Percentiles rank a stretch among this genome's conserved stretches.
These are phyloP conservation scores for Brachionus calyciflorus DNA, from an alignment of 1,140 invertebrate genomes.

Conservation along the genomic window DNA sequence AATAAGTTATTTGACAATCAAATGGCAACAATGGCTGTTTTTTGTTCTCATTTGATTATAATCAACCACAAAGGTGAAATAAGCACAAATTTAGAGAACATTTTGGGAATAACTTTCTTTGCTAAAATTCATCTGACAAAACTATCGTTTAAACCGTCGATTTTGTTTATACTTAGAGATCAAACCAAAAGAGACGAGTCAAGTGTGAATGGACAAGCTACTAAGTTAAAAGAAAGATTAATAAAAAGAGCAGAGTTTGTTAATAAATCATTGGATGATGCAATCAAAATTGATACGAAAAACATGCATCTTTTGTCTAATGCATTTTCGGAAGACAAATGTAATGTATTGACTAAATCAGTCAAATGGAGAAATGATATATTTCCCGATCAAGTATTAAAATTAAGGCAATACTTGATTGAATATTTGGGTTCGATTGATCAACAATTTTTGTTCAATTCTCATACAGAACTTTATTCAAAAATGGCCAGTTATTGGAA, in stretches of 20 bases:
- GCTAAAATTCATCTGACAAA: background rate
- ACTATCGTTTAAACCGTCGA: background rate
- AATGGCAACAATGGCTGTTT: conserved; percentile 11
- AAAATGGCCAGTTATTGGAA: background rate
- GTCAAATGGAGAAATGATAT: background rate
- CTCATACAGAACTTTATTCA: background rate
- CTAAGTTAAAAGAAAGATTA: background rate
- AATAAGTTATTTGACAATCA: background rate
- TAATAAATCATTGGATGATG: background rate
- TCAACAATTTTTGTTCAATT: background rate
- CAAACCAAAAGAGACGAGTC: background rate
- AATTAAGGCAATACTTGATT: background rate
- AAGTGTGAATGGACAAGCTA: background rate
- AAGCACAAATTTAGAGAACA: background rate
- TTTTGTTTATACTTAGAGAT: background rate
- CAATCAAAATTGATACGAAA: background rate
- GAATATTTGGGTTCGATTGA: background rate
- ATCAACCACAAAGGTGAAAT: background rate
- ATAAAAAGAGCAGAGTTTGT: background rate
- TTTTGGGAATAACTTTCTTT: background rate
- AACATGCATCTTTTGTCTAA: background rate
- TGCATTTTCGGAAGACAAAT: conserved; percentile 4
- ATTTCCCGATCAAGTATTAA: conserved; percentile 7
- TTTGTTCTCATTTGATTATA: conserved; percentile 16
- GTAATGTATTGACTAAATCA: background rate